Evolutionary conservation across 2,888 invertebrate genomes (phyloP), one percentile per base, ranked within the genome.

Genomic region (Steinernema carpocapsae): DNA sequence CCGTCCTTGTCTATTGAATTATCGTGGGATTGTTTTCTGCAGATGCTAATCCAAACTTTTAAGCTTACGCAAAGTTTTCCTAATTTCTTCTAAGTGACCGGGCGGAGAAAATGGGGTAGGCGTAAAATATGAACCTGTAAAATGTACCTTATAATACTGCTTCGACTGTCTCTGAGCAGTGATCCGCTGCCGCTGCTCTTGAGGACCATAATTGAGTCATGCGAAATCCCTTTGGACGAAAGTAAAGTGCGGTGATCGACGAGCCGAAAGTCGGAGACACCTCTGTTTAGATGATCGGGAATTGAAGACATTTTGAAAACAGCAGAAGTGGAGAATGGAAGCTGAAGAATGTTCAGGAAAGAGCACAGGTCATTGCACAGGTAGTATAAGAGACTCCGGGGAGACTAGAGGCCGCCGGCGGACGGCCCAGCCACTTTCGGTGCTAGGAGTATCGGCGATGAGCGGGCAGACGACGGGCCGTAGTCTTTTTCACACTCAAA

Each of bases 401-500:
- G 64, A 29, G 17, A 37, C 64, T 32, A 32, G 37, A 64, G 26
- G 64, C 64, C 64, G 64, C 64, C 26, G 64, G 29, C 64, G 64
- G 64, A 64, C 29, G 64, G 32, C 64, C 64, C 64, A 29, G 64
- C 64, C 64, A 64, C 64, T 26, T 64, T 64, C 64, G 64, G 64
- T 64, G 22, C 32, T 64, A 17, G 37, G 64, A 64, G 17, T 64
- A 64, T 29, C 64, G 64, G 64, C 64, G 32, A 64, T 32, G 64
- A 64, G 64, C 64, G 64, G 64, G 29, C 64, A 64, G 64, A 64
- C 64, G 29, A 32, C 22, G 37, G 29, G 37, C 3, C 64, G 64
- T 64, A 64, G 64, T 64, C 64, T 64, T 64, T 29, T 64, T 64
- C 64, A 64, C 64, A 64, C 64, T 64, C 64, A 64, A 64, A 64